phyloP scores from a whole-genome alignment of 2,888 invertebrate species.

The Furcula furcula region DNA sequence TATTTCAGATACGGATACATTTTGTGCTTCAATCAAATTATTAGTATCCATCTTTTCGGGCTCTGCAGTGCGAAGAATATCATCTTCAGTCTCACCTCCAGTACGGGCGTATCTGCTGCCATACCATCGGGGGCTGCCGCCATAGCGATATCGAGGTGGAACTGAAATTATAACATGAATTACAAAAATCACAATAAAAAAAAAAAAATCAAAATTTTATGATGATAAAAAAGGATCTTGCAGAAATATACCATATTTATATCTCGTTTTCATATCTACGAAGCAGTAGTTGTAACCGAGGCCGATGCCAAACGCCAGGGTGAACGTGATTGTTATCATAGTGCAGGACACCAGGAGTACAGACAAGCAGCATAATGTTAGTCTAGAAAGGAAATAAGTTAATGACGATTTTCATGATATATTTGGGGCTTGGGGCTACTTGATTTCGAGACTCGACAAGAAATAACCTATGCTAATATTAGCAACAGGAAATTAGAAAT shows the following conservation, averaged over 20 bases:
- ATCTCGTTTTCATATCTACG: slow-evolving; percentile 33
- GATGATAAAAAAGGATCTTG: background rate
- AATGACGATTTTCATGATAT: too few species aligned
- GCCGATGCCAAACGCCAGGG: slow-evolving; percentile 35
- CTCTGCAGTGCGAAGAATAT: background rate
- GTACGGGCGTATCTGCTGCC: background rate
- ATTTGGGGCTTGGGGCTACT: too few species aligned
- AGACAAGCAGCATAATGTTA: slow-evolving; percentile 9
- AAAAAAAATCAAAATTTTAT: too few species aligned
- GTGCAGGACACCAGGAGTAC: slow-evolving; percentile 15
- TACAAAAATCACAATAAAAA: too few species aligned
- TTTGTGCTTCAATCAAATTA: too few species aligned
- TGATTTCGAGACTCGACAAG: too few species aligned
- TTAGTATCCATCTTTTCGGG: too few species aligned
- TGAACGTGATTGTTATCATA: slow-evolving; percentile 14
- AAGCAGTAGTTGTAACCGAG: slow-evolving; percentile 48
- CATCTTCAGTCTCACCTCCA: background rate
- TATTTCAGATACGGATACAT: too few species aligned
- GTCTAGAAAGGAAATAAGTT: too few species aligned
- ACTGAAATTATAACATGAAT: too few species aligned
- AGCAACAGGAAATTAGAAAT: too few species aligned
- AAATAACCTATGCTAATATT: too few species aligned
- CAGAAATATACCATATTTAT: slow-evolving; percentile 24
- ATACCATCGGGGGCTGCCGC: slow-evolving; percentile 6
- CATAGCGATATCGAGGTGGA: slow-evolving; percentile 5